phyloP scores from a whole-genome alignment of 2,888 invertebrate species.

The Xestia rhomboidea region DNA sequence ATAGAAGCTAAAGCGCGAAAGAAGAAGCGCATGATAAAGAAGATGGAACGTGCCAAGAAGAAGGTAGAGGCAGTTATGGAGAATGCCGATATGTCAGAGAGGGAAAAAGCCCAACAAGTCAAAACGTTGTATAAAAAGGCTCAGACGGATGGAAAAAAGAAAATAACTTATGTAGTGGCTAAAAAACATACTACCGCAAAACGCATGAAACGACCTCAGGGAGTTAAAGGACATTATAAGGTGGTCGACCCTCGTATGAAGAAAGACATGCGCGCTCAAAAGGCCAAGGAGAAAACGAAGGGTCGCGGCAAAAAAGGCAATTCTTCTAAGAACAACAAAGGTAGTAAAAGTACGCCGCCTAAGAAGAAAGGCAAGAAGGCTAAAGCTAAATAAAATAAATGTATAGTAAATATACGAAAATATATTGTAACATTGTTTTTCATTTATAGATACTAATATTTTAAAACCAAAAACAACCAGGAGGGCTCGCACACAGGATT shows the following conservation, averaged over 20 bases:
- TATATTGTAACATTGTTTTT: constrained; percentile 8
- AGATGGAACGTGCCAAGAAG: constrained; percentile 98
- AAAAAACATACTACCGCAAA: constrained; percentile 96
- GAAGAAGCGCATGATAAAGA: constrained; percentile 96
- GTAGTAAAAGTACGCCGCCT: constrained; percentile 65
- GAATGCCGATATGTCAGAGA: constrained; percentile 96
- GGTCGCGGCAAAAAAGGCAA: constrained; percentile 85
- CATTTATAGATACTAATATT: constrained; percentile 11
- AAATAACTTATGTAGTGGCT: constrained; percentile 97
- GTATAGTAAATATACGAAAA: constrained; percentile 18
- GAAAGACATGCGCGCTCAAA: constrained; percentile 95
- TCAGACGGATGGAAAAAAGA: constrained; percentile 95
- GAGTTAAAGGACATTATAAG: constrained; percentile 97
- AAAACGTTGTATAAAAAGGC: constrained; percentile 98
- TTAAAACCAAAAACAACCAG: not conserved
- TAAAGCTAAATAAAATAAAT: constrained; percentile 77
- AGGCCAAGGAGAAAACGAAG: constrained; percentile 91
- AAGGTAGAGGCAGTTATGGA: constrained; percentile 98
- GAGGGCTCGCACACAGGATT: not conserved
- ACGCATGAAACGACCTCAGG: constrained; percentile 94
- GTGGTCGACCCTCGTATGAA: constrained; percentile 99
- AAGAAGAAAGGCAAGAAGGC: constrained; percentile 75
- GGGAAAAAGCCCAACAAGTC: constrained; percentile 98
- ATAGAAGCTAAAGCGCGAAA: constrained; percentile 99
- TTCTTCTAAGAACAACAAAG: constrained; percentile 69